These are phyloP conservation scores for Coelopa frigida DNA, from an alignment of 1,140 invertebrate species.

Conservation along the genomic window DNA sequence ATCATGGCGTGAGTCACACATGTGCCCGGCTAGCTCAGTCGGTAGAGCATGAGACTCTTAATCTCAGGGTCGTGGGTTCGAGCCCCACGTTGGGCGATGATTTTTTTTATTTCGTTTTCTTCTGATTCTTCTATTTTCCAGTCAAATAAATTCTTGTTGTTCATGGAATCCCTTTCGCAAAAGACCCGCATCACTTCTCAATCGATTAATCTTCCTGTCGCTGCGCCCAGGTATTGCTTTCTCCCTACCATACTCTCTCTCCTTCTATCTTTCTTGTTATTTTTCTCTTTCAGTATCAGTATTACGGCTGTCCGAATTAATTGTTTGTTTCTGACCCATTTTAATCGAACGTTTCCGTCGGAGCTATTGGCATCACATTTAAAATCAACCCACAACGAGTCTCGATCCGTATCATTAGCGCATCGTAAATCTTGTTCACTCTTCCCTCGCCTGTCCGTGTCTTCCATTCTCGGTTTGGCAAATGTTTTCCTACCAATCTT, in stretches of 20 bases:
- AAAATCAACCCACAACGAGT: too few species aligned
- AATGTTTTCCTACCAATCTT: too few species aligned
- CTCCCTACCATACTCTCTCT: background rate
- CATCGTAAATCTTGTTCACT: too few species aligned
- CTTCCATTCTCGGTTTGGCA: too few species aligned
- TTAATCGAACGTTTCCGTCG: too few species aligned
- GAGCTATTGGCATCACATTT: too few species aligned
- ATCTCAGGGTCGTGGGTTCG: constrained; percentile 85
- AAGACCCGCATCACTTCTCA: background rate
- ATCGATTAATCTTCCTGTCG: background rate
- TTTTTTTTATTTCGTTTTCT: background rate
- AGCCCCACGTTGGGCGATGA: constrained; percentile 77
- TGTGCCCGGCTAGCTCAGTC: constrained; percentile 73
- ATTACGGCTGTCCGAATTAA: too few species aligned
- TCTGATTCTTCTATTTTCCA: background rate
- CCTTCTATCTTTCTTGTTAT: background rate
- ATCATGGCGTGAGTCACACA: background rate
- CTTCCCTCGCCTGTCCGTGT: too few species aligned
- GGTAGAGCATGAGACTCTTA: constrained; percentile 88
- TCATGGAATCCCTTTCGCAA: background rate
- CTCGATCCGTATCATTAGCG: too few species aligned
- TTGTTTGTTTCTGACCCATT: too few species aligned
- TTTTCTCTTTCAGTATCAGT: too few species aligned
- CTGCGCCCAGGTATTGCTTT: background rate
- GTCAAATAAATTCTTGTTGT: background rate